Base-by-base conservation (phyloP, 2,113 vertebrate genomes). In the Gnathonemus echidnorhynchus region DNA sequence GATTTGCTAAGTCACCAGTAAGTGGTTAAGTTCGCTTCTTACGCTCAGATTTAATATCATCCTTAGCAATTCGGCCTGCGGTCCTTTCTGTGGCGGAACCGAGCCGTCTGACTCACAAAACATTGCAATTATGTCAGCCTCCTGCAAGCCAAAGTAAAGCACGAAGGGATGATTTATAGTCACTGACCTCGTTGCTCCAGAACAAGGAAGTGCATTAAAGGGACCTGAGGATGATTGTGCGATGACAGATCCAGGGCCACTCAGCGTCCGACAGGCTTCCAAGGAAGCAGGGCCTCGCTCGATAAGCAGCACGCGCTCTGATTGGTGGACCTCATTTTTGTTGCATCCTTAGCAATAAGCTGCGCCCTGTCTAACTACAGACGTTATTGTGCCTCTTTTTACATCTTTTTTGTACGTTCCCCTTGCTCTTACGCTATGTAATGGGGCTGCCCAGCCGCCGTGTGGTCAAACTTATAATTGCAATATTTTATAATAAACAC, bases 381-480 rank as follows among this genome's bases (percentile, higher is more conserved):
- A 50, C 10, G 27, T 86, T 5, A 56, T 27, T 35, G 31, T 21
- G 50, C 86, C 5, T 86, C 85, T 31, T 48, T 42, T 13, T n/a
- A 27, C 0, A 46, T 35, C 48, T 49, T 31, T 31, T 35, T 53
- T 87, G 13, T 52, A 27, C 24, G 5, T 53, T 31, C 9, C 13
- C 21, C 45, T 5, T 87, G 46, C 3, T 11, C 1, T 15, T 19
- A 19, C 35, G 17, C 53, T 58, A 17, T 88, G 11, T 84, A 49
- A 56, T 19, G 48, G 5, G 9, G 52, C 2, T 31, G 4, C 70
- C 31, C 45, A 24, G 89, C 58, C 89, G 19, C 89, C 86, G 9
- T 88, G 89, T 88, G 89, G 89, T 56, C 5, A 88, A 17, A 39
- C 19, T 27, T 90, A 74, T 50, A 77, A 90, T 42, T 70, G 85